Evolutionary conservation across 2,113 vertebrate genomes (phyloP), one percentile per base, ranked within the genome.

Genomic region (Hucho hucho): DNA sequence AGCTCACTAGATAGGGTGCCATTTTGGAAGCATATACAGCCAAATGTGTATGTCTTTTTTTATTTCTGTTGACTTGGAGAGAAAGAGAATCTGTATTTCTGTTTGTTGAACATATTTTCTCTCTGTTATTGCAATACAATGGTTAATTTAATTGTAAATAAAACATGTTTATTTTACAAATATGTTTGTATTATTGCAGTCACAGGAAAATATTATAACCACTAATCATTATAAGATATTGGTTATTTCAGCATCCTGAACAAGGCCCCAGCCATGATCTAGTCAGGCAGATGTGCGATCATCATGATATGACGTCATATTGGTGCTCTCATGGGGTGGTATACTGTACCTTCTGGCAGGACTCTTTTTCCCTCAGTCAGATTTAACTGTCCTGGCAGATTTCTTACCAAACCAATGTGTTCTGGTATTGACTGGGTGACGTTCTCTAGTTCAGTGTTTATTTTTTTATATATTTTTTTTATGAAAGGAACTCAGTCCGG

Each of bases 81-180:
- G 80, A 43, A 59, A 46, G 12, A 66, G 70, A 59, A 32, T 72
- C 61, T 59, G 46, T 77, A 73, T 22, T 75, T 53, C 66, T 49
- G 20, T 58, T 22, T 28, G 5, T 25, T 61, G 25, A 73, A 58
- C 56, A 26, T 37, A 28, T 77, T 81, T 75, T 61, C 79, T 87
- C 81, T 70, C 63, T 83, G 64, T 81, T 0, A 74, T 81, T 83
- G 70, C 46, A 81, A 53, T 82, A 18, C 16, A 70, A 74, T 82
- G 11, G 73, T 78, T 79, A 74, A 76, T 67, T 80, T 79, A 74
- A 79, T 80, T 75, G 68, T 80, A 70, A 86, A 87, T 86, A 83
- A 90, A 53, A 43, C 37, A 11, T 11, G 7, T 43, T 43, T 78
- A 78, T 78, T 74, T 74, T 64, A 64, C 69, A 29, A 64, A 37